These are phyloP conservation scores for Tylochromis polylepis DNA, from an alignment of 2,113 vertebrate species.

Conservation along the genomic window DNA sequence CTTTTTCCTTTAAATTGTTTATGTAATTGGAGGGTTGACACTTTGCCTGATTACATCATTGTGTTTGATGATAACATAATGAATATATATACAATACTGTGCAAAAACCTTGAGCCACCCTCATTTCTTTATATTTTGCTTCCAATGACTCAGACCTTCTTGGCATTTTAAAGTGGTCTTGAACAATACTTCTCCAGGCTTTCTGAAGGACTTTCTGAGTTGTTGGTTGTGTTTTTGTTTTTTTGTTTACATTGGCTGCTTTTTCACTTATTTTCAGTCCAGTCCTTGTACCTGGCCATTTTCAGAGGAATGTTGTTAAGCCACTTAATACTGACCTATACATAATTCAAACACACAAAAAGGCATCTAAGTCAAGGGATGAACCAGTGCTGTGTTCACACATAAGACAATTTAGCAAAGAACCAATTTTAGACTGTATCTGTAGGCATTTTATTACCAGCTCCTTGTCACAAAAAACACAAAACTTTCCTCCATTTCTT, in stretches of 20 bases:
- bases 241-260: background rate
- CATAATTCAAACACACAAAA: background rate
- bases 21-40: background rate
- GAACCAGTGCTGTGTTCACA: background rate
- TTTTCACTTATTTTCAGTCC: background rate
- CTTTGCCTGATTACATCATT: background rate
- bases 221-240: background rate
- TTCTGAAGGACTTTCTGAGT: background rate
- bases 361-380: background rate
- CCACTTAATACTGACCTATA: background rate
- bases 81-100: background rate
- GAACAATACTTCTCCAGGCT: background rate
- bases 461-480: background rate
- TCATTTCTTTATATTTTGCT: background rate
- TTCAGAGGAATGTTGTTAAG: background rate
- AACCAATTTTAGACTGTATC: background rate
- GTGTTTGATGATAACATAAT: background rate
- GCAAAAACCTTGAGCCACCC: background rate
- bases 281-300: background rate
- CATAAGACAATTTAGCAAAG: background rate
- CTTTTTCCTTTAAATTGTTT: background rate
- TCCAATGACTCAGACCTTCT: background rate
- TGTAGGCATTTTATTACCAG: background rate
- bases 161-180: background rate
- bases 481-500: background rate